Base-by-base conservation (phyloP, 2,888 invertebrate species). In the Dinocampus coccinellae region DNA sequence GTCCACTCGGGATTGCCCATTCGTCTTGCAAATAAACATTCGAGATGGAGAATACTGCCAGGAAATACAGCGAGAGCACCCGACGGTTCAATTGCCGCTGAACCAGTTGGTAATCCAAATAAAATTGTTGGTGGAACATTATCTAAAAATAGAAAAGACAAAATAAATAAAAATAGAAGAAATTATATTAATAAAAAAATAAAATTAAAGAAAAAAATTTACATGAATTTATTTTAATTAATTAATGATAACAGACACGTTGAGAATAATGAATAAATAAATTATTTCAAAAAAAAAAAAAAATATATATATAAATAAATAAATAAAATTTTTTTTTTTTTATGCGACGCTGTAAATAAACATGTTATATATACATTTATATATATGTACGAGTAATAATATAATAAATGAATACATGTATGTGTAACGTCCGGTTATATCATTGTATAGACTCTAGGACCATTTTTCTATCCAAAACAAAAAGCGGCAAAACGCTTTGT, bases 1-100 rank as follows among this genome's bases (percentile, higher is more conserved):
- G 93, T 93, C 96, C 96, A 96, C 81, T 94, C 94, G 0, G 96
- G 96, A 75, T 93, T 93, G 0, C 96, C 96, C 22, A 93, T 89
- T 20, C 92, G 89, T 39, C 94, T 89, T 0, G 93, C 92, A 82
- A 93, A 93, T 79, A 96, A 91, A 84, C 96, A 96, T 87, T 96
- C 96, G 73, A 96, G 89, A 82, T 94, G 92, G 20, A 96, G 88
- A 3, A 94, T 94, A 76, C 93, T 93, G 76, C 94, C 95, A 0
- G 96, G 96, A 80, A 92, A 93, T 53, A 96, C 93, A 29, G 93
- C 93, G 74, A 96, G 87, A 76, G 94, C 92, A 11, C 96, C 96
- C 0, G 92, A 91, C 0, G 93, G 93, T 80, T 94, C 94, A 65
- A 95, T 93, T 3, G 93, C 92, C 22, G 94, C 94, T 0, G 95